Evolutionary conservation across 2,113 vertebrate species (phyloP).

Genomic region (Tor tambroides): DNA sequence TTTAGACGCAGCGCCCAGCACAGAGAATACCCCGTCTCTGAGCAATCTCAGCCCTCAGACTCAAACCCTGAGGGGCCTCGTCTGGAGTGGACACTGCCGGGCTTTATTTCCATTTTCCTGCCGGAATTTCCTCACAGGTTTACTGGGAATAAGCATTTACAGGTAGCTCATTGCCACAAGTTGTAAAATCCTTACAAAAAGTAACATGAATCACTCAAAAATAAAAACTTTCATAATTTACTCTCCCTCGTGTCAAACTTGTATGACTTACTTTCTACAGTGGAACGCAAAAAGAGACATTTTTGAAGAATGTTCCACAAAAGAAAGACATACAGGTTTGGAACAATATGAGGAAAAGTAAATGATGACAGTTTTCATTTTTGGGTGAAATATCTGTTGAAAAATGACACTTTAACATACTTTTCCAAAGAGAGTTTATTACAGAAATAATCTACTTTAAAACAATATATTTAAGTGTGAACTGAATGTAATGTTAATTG

Average conservation of each 20-base stretch:
- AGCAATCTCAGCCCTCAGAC: slow-evolving; percentile 54
- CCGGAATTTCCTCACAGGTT: slow-evolving; percentile 83
- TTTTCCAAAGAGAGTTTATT: not conserved
- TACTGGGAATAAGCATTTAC: slow-evolving; percentile 59
- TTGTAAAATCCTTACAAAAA: not conserved
- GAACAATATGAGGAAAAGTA: not conserved
- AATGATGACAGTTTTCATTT: not conserved
- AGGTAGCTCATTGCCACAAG: slow-evolving; percentile 58
- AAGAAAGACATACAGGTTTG: too few relatives aligned
- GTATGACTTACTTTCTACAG: too few relatives aligned
- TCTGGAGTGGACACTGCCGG: slow-evolving; percentile 69
- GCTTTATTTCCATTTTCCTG: slow-evolving; percentile 81
- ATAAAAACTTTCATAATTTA: not conserved
- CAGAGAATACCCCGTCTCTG: not conserved
- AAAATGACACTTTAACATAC: not conserved
- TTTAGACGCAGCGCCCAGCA: slow-evolving; percentile 50
- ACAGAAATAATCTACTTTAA: too few relatives aligned
- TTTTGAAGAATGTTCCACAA: not conserved
- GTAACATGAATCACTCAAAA: not conserved
- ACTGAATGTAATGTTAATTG: too few relatives aligned
- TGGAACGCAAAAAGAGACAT: not conserved
- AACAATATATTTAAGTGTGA: too few relatives aligned
- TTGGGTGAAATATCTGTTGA: not conserved
- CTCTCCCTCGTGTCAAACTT: too few relatives aligned
- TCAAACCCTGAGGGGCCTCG: slow-evolving; percentile 4